A percentile compares a stretch with the other conserved stretches of the same genome.
Conservation (phyloP, 2,113 vertebrate species). For the Cacatua alba region DNA sequence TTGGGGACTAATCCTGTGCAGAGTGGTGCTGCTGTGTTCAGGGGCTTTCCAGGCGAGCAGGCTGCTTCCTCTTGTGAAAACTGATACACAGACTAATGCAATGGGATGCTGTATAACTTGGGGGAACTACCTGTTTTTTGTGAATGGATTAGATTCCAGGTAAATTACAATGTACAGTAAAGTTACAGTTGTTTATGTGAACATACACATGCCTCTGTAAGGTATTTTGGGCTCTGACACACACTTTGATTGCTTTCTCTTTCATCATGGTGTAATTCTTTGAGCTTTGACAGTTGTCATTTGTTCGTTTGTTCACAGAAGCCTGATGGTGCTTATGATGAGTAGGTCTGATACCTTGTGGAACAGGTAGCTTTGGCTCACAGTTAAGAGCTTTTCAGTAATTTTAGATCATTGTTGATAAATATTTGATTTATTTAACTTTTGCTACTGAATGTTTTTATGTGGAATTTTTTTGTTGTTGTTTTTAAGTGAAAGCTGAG, state of each 20-base stretch:
- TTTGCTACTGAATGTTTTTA: background rate
- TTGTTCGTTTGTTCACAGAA: background rate
- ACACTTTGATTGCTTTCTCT: background rate
- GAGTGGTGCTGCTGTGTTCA: background rate
- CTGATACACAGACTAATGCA: background rate
- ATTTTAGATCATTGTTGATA: background rate
- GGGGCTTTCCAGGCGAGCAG: background rate
- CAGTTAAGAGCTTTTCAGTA: background rate
- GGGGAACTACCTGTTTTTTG: background rate
- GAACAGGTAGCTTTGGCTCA: background rate
- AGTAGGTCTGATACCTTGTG: background rate
- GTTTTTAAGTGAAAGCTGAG: background rate
- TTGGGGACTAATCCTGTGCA: background rate
- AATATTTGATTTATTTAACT: background rate
- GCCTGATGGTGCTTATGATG: background rate
- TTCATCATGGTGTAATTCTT: background rate
- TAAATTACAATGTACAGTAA: background rate
- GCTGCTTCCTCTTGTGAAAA: background rate
- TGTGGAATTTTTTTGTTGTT: background rate
- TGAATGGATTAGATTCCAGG: background rate
- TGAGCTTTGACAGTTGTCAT: background rate
- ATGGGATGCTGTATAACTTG: accelerated
- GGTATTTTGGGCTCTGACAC: background rate
- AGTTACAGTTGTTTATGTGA: background rate
- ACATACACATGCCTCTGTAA: background rate